These are phyloP conservation scores for Engystomops pustulosus DNA, from an alignment of 2,113 vertebrate genomes.

Conservation along the genomic window DNA sequence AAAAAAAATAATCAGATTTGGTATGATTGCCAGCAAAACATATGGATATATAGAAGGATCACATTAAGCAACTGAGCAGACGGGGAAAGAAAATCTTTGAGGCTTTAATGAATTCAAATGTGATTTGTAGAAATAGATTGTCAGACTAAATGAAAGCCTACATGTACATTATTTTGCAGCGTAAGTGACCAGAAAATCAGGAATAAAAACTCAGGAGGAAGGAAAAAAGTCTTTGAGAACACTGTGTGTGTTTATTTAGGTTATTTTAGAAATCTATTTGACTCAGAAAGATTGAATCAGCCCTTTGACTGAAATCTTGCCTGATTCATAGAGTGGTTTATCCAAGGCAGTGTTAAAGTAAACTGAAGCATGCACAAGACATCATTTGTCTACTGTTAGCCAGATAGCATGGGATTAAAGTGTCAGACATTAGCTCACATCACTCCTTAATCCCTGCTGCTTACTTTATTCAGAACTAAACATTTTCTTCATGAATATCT, in stretches of 20 bases:
- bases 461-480: conserved; percentile 16
- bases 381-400: conserved; percentile 62
- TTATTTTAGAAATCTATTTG: conserved; percentile 40
- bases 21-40: neutral
- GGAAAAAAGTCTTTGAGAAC: neutral
- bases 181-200: neutral
- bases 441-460: conserved; percentile 58
- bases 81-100: neutral
- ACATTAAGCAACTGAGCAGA: neutral
- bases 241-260: conserved; percentile 17
- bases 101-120: neutral
- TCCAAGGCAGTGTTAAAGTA: conserved; percentile 61
- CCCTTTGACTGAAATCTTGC: conserved; percentile 49
- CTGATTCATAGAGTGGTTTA: conserved; percentile 58
- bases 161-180: neutral
- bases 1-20: conserved; percentile 9
- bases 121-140: conserved; percentile 8
- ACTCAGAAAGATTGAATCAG: conserved; percentile 32
- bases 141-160: conserved; percentile 11
- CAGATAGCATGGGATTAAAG: conserved; percentile 63
- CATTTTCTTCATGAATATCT: neutral
- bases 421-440: conserved; percentile 62
- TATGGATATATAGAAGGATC: neutral
- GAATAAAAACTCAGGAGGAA: conserved; percentile 1
- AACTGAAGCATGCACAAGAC: conserved; percentile 68